phyloP scores from a whole-genome alignment of 2,113 vertebrate species.

The Sisor rabdophorus region DNA sequence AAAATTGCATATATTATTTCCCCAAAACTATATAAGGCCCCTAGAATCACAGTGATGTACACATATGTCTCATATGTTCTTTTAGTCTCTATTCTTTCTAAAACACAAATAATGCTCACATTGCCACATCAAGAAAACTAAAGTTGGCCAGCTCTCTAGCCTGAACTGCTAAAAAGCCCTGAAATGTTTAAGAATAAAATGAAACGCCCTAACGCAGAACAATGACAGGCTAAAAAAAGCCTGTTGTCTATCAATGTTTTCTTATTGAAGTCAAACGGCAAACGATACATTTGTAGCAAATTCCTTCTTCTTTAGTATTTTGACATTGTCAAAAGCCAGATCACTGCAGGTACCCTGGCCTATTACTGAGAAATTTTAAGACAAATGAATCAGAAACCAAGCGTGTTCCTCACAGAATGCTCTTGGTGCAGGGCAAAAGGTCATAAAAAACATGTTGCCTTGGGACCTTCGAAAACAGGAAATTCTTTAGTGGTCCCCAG shows the following conservation, averaged over 20 bases:
- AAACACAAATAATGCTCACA: neutral
- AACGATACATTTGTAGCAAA: neutral
- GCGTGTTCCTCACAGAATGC: neutral
- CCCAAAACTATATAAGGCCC: too few species aligned
- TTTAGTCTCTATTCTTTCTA: neutral
- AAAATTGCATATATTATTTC: too few species aligned
- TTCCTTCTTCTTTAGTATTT: neutral
- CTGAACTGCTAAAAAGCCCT: too few species aligned
- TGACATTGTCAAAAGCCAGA: neutral
- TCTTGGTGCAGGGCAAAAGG: constrained; percentile 45
- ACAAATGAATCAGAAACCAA: constrained; percentile 12
- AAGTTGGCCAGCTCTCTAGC: neutral
- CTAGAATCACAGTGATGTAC: too few species aligned
- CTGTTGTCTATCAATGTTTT: neutral
- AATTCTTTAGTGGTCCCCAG: constrained; percentile 21
- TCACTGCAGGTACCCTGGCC: neutral
- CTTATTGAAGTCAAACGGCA: neutral
- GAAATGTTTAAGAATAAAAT: too few species aligned
- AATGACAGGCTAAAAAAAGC: neutral
- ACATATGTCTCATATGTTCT: neutral
- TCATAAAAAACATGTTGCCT: constrained; percentile 45
- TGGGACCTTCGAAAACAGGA: constrained; percentile 23
- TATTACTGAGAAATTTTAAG: constrained; percentile 2
- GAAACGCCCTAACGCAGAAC: neutral
- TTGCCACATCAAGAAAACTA: neutral